These are phyloP conservation scores for Caenorhabditis afra DNA, from an alignment of 2,888 invertebrate species.

Conservation along the genomic window DNA sequence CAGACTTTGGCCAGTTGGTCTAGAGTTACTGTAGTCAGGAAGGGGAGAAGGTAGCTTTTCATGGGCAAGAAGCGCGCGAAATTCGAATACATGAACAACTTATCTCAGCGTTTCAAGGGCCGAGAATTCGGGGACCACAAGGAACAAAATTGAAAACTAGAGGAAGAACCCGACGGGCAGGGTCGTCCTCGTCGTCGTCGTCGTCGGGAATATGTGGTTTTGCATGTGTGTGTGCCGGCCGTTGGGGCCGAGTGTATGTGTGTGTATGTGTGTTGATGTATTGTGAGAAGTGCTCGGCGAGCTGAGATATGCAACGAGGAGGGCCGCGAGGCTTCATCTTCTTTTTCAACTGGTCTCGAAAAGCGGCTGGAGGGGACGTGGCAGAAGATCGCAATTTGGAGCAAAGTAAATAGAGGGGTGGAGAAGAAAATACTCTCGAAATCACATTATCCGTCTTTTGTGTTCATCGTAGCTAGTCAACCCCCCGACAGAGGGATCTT, in stretches of 20 bases:
- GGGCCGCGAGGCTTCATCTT: conserved; percentile 26
- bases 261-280: conserved; percentile 39
- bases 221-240: conserved; percentile 23
- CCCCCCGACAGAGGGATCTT: not conserved
- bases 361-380: not conserved
- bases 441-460: conserved; percentile 19
- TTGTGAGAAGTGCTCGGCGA: conserved; percentile 41
- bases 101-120: not conserved
- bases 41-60: too few species aligned
- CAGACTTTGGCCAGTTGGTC: too few species aligned
- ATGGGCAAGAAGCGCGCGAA: too few species aligned
- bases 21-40: too few species aligned
- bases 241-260: conserved; percentile 13
- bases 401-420: conserved; percentile 19
- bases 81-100: too few species aligned
- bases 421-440: conserved; percentile 8
- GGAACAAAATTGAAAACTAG: conserved; percentile 1
- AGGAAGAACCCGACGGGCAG: not conserved
- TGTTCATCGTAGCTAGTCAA: not conserved
- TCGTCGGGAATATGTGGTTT: conserved; percentile 21
- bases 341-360: conserved; percentile 45
- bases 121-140: not conserved
- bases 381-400: conserved; percentile 33
- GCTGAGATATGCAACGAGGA: conserved; percentile 43
- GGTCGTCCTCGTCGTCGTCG: conserved; percentile 2